Evolutionary conservation across 2,888 invertebrate species (phyloP), one percentile per base, ranked within the genome.

Genomic region (Papilio gigon): DNA sequence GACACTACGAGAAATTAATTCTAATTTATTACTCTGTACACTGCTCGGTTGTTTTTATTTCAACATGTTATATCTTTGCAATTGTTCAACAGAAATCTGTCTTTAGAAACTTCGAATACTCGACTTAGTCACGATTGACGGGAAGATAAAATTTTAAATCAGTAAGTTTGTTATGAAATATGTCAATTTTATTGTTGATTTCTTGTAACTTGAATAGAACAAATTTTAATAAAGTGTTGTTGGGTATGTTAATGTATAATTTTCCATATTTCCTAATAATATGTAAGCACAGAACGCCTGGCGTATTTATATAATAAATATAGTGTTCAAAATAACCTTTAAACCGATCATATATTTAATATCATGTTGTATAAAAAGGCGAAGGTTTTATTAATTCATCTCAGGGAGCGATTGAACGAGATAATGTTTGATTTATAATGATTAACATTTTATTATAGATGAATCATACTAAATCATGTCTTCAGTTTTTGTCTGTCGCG

Each of bases 341-440:
- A 30, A 56, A 56, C n/a, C 30, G 30, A 30, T 30, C 17, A 56
- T 11, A 37, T 53, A 37, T 47, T 65, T 67, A 73, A 71, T 66
- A 74, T 76, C 77, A 76, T 44, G 71, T 35, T 62, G 62, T 80
- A 71, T 82, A 80, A 77, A 78, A 70, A 67, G 62, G 61, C 68
- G 65, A 72, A 74, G 70, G 61, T 67, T 66, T 71, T 79, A 82
- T 86, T 86, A 87, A 87, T 86, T 87, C 84, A 82, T 84, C 78
- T 74, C 74, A 71, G 71, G 74, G 78, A 76, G 77, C 82, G 87
- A 88, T 80, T 78, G 79, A 73, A 71, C 73, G 75, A 85, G 87
- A 88, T 89, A 87, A 84, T 84, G 78, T 73, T 77, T 87, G 86
- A 88, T 88, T 88, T 88, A 88, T 86, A 84, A 85, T 85, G 84